Conservation (phyloP, 2,113 vertebrate species). For the Ceyx melanurus region DNA sequence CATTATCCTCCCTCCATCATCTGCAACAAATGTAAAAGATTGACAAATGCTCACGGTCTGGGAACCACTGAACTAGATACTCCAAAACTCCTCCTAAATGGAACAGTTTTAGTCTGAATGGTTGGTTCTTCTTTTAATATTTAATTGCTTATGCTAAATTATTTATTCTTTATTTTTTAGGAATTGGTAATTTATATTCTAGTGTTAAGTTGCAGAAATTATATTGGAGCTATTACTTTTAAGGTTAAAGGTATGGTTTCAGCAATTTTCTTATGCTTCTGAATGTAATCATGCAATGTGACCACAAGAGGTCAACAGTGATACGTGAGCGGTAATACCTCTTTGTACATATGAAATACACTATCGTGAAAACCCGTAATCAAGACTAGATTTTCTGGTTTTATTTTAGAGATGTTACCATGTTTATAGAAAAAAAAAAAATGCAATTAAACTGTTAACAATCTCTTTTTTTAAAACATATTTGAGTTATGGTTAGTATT, state of each 20-base stretch:
- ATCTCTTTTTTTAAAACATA: not conserved
- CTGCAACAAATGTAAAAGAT: not conserved
- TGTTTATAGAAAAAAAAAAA: not conserved
- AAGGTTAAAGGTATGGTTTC: not conserved
- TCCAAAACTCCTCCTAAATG: not conserved
- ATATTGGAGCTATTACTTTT: not conserved
- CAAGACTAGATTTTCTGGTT: not conserved
- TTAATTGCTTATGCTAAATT: not conserved
- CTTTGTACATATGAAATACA: accelerated
- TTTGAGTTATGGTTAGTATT: not conserved
- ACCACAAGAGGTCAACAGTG: constrained; percentile 40
- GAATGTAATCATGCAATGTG: not conserved
- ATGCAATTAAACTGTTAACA: not conserved
- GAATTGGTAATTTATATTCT: not conserved
- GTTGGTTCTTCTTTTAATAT: not conserved
- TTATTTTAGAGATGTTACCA: not conserved
- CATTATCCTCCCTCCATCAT: not conserved
- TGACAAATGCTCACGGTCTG: not conserved
- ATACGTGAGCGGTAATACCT: not conserved
- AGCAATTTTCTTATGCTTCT: not conserved
- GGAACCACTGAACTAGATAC: not conserved
- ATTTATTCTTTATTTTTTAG: accelerated
- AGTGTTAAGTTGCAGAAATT: not conserved
- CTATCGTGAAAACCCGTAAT: accelerated
- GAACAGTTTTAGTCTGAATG: not conserved